These are phyloP conservation scores for Sakesphorus luctuosus DNA, from an alignment of 2,113 vertebrate genomes.

Conservation along the genomic window DNA sequence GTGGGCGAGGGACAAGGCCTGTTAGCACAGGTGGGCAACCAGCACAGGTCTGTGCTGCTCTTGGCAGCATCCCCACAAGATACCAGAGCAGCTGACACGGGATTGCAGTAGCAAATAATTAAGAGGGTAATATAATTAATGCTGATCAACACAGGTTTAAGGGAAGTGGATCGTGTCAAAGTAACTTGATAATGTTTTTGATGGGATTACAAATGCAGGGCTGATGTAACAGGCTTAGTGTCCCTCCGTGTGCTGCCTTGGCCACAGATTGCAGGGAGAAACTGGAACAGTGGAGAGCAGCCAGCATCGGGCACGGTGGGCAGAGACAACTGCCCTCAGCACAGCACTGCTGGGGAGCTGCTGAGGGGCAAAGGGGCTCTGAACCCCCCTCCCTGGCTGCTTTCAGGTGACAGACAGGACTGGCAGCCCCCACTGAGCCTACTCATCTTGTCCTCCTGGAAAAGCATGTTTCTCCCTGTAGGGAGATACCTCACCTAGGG, in stretches of 20 bases:
- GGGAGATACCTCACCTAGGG: neutral
- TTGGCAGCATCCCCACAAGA: neutral
- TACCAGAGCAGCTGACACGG: slow-evolving; percentile 31
- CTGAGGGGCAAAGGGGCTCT: neutral
- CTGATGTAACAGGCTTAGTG: slow-evolving; percentile 64
- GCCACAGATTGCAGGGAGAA: neutral
- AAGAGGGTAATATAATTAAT: slow-evolving; percentile 70
- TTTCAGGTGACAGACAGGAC: neutral
- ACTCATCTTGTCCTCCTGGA: neutral
- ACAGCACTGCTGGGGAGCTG: neutral
- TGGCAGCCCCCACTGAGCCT: neutral
- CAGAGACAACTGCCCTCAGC: neutral
- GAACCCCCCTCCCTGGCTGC: neutral
- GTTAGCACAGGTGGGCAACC: neutral
- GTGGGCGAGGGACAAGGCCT: fast-evolving
- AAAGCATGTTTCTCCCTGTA: fast-evolving
- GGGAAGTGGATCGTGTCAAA: slow-evolving; percentile 68
- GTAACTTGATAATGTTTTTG: slow-evolving; percentile 67
- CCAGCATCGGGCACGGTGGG: fast-evolving
- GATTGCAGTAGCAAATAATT: slow-evolving; percentile 67
- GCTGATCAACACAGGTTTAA: slow-evolving; percentile 67
- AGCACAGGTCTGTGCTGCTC: neutral
- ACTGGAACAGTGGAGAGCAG: slow-evolving; percentile 47
- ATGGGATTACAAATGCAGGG: slow-evolving; percentile 49
- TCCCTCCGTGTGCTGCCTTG: neutral